Evolutionary conservation across 2,113 vertebrate species (phyloP), one percentile per base, ranked within the genome.

Genomic region (Leucosticte australis): DNA sequence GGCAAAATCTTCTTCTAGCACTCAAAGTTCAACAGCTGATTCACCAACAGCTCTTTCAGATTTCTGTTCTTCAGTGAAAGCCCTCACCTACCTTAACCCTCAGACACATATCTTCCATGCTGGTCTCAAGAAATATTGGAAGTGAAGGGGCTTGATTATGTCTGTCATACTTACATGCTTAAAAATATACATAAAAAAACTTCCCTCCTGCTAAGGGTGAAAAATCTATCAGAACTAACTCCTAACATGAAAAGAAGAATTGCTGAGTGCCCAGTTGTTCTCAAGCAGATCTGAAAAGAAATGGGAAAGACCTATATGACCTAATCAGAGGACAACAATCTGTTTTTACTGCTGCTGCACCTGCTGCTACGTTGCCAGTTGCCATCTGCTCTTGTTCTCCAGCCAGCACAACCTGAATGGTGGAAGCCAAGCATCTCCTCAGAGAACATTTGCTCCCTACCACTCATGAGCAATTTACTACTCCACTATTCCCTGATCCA

Each of bases 351-450:
- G 91, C 76, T 84, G 55, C 69, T 92, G 85, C 93, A 96, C 95
- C 97, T 97, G 96, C 96, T 96, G 90, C 90, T 92, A 52, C 23
- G 18, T 42, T 83, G 80, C 68, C 83, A 92, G 89, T 2, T 59
- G 70, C 96, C 96, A 97, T 96, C 96, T 96, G 96, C 46, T 94
- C 94, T 17, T 52, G 35, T 33, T 68, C 93, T 81, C 49, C 70
- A 91, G 89, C 84, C 92, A 95, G 57, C 71, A 74, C 65, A 95
- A 96, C 91, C 89, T 90, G 82, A 92, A 89, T 15, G 50, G 82
- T 6, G 64, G n/a, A 69, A 83, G 73, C 60, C 87, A 83, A 94
- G 68, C 63, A 88, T 30, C 84, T 95, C 92, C 87, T 90, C n/a
- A 86, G 39, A 86, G 35, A 77, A 0, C 53, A 82, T 81, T 86